Conservation (phyloP, 2,888 invertebrate genomes). For the Buathra laborator region DNA sequence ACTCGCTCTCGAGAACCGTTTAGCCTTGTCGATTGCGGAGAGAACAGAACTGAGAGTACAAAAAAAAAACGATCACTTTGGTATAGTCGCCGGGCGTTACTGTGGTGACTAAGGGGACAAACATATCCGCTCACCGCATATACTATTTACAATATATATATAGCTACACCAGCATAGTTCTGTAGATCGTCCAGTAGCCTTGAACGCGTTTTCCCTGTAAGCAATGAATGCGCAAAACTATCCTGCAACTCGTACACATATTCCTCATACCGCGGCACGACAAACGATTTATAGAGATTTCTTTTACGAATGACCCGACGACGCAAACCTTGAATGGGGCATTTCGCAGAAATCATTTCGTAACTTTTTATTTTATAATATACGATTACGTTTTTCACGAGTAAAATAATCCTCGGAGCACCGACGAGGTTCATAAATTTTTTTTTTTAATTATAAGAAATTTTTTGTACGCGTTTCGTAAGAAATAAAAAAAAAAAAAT, state of each 20-base stretch:
- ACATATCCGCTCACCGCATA: constrained; percentile 4
- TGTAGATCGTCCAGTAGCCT: background rate
- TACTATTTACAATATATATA: background rate
- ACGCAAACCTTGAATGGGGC: too few relatives aligned
- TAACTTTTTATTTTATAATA: too few relatives aligned
- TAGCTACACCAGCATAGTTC: background rate
- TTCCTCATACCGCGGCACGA: background rate
- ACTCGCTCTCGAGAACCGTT: background rate
- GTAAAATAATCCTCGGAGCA: too few relatives aligned
- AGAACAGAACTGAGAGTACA: background rate
- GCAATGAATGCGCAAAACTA: background rate
- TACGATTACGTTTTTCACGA: too few relatives aligned
- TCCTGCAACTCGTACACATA: background rate
- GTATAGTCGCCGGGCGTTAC: background rate
- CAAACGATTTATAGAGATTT: too few relatives aligned
- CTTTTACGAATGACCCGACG: too few relatives aligned
- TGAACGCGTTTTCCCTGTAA: background rate
- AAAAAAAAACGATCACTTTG: constrained; percentile 22
- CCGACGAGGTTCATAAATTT: too few relatives aligned
- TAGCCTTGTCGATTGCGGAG: constrained; percentile 29
- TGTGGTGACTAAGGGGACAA: constrained; percentile 29
- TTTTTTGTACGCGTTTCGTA: too few relatives aligned
- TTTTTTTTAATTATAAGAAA: too few relatives aligned
- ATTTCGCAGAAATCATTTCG: too few relatives aligned
- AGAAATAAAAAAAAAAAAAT: too few relatives aligned